Evolutionary conservation across 2,888 invertebrate species (phyloP).

Genomic region (Cryptocephalus primarius): DNA sequence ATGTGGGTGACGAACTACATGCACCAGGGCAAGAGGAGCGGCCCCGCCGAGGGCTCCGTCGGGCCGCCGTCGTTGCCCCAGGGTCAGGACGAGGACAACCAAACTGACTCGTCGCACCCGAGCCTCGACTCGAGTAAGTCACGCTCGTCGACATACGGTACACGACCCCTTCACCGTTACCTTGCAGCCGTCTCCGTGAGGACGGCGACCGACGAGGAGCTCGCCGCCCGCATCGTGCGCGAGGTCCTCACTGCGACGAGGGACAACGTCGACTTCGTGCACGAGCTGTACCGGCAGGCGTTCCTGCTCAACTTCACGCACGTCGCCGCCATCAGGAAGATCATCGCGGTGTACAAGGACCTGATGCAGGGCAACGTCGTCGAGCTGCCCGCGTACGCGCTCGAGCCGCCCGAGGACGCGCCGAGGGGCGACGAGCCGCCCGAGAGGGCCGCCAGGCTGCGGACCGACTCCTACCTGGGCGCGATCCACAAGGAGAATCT

Average conservation of each 20-base stretch:
- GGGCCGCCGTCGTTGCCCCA: conserved; percentile 1
- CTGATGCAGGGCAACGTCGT: conserved; percentile 79
- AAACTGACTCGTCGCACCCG: conserved; percentile 46
- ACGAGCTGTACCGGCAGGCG: conserved; percentile 89
- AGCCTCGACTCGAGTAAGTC: conserved; percentile 50
- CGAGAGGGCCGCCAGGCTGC: conserved; percentile 40
- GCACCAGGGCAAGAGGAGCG: conserved; percentile 55
- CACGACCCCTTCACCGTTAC: too few species aligned
- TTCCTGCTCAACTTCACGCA: conserved; percentile 79
- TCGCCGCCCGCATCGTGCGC: conserved; percentile 58
- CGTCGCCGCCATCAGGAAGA: conserved; percentile 76
- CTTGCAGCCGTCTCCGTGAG: conserved; percentile 31
- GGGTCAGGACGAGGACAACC: conserved; percentile 19
- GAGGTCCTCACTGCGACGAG: conserved; percentile 79
- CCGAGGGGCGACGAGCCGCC: conserved; percentile 17
- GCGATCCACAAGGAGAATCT: conserved; percentile 71
- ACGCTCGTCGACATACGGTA: too few species aligned
- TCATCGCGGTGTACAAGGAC: conserved; percentile 88
- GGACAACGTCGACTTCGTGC: conserved; percentile 88
- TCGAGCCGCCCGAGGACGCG: conserved; percentile 51
- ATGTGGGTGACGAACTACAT: conserved; percentile 84
- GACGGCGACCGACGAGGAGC: conserved; percentile 33
- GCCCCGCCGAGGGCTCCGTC: conserved; percentile 16
- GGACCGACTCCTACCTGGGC: conserved; percentile 79
- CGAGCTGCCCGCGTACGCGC: conserved; percentile 71